Evolutionary conservation across 2,797 vertebrate genomes (phyloP), one percentile per base, ranked within the genome.

Genomic region (Chloroceryle amazona): DNA sequence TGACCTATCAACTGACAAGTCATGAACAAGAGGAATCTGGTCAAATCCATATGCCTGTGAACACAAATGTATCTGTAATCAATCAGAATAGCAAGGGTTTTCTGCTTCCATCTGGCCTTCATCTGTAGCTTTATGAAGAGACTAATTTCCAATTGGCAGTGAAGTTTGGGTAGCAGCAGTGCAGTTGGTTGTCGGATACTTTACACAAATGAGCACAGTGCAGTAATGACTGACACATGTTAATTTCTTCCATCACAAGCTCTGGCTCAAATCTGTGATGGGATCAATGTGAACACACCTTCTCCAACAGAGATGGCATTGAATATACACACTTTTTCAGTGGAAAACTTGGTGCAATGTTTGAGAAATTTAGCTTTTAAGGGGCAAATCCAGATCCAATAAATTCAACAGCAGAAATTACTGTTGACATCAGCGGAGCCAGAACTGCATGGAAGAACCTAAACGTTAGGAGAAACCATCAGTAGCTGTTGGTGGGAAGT

Each of bases 31-130:
- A 52, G 65, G 4, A 16, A 42, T 75, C 18, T 37, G 4, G 1
- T 37, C 5, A 8, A 2, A 31, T 52, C 46, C 31, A 1, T 41
- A 4, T 1, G 6, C 3, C 15, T 11, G 3, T 23, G 73, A 58
- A 12, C 0, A 0, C 37, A 37, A 19, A 8, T 5, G 3, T 66
- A 6, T 41, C 28, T 39, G 54, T 15, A 5, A 2, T 58, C 47
- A 4, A 17, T 29, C 51, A 26, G 35, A n/a, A 72, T 1, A 55
- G 29, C 29, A 55, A 37, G 39, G 19, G n/a, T 26, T 71, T 37
- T 35, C 44, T 54, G 14, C 20, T 78, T 51, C 41, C 22, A 7
- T 46, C 60, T 62, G 71, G 13, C 37, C 20, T 57, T 58, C 35
- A 19, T 11, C 23, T 46, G 14, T 22, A 20, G 60, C 11, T 47